Conservation (phyloP, 2,888 invertebrate species). For the Catotricha subobsoleta region DNA sequence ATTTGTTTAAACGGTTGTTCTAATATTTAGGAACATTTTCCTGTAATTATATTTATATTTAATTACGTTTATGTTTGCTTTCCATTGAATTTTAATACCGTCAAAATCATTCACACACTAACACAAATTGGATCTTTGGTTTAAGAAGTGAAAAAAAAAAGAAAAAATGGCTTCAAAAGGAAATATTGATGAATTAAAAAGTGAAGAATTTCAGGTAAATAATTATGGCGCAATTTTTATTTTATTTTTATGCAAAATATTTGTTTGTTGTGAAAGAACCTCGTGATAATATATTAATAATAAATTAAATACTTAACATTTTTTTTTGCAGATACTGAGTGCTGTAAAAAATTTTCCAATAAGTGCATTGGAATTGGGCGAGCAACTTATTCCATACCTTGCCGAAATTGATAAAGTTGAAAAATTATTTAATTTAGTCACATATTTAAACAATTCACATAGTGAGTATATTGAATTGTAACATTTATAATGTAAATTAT, state of each 20-base stretch:
- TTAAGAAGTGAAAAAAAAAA: neutral
- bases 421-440: conserved; percentile 90
- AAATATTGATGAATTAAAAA: conserved; percentile 95
- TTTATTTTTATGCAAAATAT: too few relatives aligned
- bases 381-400: conserved; percentile 95
- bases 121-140: too few relatives aligned
- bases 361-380: conserved; percentile 95
- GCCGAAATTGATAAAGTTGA: conserved; percentile 99
- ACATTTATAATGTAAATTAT: neutral
- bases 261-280: too few relatives aligned
- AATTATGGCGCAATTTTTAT: too few relatives aligned
- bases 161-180: conserved; percentile 30
- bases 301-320: too few relatives aligned
- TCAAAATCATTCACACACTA: too few relatives aligned
- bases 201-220: conserved; percentile 87
- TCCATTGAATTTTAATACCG: too few relatives aligned
- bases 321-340: conserved; percentile 67
- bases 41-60: too few relatives aligned
- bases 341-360: conserved; percentile 98
- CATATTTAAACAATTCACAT: conserved; percentile 94
- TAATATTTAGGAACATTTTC: too few relatives aligned
- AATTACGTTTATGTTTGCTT: too few relatives aligned
- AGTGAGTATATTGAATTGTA: conserved; percentile 22
- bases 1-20: too few relatives aligned
- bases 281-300: too few relatives aligned